A percentile compares a stretch with the other conserved stretches of the same genome.
phyloP scores from a whole-genome alignment of 2,113 vertebrate genomes.

The Arvicanthis niloticus region DNA sequence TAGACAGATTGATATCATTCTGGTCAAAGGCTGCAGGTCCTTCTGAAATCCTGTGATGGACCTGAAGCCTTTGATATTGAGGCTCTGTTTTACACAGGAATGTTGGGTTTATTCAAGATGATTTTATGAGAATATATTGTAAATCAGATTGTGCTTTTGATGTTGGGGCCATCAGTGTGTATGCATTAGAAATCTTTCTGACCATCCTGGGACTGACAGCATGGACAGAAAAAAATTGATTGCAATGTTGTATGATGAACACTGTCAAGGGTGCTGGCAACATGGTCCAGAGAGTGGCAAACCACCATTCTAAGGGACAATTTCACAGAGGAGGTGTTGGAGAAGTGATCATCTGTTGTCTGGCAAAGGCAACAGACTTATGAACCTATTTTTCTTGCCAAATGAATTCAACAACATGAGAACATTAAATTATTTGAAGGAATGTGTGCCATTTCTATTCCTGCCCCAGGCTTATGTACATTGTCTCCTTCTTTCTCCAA shows the following conservation, averaged over 20 bases:
- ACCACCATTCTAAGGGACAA: background rate
- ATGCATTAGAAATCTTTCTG: background rate
- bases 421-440: constrained; percentile 53
- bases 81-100: background rate
- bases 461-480: background rate
- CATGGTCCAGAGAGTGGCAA: background rate
- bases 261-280: background rate
- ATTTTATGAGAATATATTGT: background rate
- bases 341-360: constrained; percentile 55
- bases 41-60: no score
- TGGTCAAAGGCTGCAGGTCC: background rate
- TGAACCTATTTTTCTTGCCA: constrained; percentile 70
- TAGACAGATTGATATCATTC: background rate
- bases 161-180: background rate
- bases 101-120: background rate
- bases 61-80: no score
- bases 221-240: background rate
- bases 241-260: background rate
- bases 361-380: constrained; percentile 70
- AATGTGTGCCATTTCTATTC: constrained; percentile 19
- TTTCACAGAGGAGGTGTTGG: constrained; percentile 33
- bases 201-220: background rate
- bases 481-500: background rate
- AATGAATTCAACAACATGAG: constrained; percentile 61
- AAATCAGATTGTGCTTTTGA: background rate